Evolutionary conservation across 2,113 vertebrate species (phyloP).

Genomic region (Suncus etruscus): DNA sequence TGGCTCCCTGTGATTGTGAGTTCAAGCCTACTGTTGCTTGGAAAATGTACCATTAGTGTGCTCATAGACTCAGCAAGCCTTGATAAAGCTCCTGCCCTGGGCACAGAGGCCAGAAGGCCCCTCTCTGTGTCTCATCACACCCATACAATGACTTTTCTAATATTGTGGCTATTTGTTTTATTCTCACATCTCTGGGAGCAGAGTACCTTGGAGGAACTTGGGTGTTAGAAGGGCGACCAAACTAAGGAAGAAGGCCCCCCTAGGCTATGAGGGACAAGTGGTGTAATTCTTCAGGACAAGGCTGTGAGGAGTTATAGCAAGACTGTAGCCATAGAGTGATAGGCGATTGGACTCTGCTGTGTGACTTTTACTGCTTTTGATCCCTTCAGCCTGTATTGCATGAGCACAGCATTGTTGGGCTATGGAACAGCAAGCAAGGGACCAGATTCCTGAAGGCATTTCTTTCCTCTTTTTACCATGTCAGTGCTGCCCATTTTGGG

Average conservation of each 20-base stretch:
- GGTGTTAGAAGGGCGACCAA: background rate
- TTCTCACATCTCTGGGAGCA: background rate
- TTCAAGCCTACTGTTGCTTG: too few relatives aligned
- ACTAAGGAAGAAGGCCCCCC: background rate
- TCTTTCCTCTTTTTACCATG: background rate
- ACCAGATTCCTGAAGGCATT: background rate
- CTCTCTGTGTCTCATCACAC: background rate
- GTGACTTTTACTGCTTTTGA: background rate
- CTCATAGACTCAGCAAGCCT: background rate
- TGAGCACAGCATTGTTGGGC: background rate
- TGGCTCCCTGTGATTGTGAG: too few relatives aligned
- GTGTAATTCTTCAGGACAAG: background rate
- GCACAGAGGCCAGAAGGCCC: too few relatives aligned
- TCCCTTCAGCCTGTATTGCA: background rate
- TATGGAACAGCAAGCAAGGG: accelerated
- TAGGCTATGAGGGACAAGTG: background rate
- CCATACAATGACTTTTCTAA: background rate
- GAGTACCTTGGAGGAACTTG: accelerated
- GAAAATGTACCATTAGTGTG: accelerated
- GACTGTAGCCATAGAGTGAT: background rate
- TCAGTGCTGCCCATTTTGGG: background rate
- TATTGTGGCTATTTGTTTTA: background rate
- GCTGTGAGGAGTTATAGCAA: too few relatives aligned
- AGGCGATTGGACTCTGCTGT: background rate
- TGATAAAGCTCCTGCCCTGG: background rate